phyloP scores from a whole-genome alignment of 2,113 vertebrate species.

The Calyptomena viridis region DNA sequence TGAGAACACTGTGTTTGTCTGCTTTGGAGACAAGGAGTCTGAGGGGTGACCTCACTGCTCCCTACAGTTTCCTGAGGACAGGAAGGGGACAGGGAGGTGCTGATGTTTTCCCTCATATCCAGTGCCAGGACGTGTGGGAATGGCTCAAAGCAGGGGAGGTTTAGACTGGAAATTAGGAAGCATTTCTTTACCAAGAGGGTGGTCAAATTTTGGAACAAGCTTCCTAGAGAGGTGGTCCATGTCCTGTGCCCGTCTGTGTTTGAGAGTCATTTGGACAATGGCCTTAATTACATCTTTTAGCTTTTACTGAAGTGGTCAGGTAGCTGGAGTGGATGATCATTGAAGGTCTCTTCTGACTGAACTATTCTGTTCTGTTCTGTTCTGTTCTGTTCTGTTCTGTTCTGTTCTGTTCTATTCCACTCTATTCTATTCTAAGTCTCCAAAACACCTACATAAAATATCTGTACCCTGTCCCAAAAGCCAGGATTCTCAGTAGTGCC shows the following conservation, averaged over 20 bases:
- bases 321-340: neutral
- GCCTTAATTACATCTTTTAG: neutral
- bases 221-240: neutral
- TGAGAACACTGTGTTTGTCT: neutral
- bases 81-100: neutral
- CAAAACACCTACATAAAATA: neutral
- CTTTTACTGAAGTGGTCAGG: neutral
- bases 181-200: neutral
- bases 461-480: neutral
- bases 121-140: accelerated
- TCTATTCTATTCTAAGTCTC: neutral
- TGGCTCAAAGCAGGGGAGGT: neutral
- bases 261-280: neutral
- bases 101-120: neutral
- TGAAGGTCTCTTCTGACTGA: neutral
- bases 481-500: neutral
- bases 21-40: neutral
- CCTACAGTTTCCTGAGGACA: neutral
- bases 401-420: neutral
- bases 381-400: neutral
- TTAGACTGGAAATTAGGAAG: neutral
- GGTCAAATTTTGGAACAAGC: neutral
- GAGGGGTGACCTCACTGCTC: neutral
- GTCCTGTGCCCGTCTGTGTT: neutral
- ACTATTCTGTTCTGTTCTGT: neutral